Conservation (phyloP, 2,888 invertebrate genomes). For the Agonum fuliginosum region DNA sequence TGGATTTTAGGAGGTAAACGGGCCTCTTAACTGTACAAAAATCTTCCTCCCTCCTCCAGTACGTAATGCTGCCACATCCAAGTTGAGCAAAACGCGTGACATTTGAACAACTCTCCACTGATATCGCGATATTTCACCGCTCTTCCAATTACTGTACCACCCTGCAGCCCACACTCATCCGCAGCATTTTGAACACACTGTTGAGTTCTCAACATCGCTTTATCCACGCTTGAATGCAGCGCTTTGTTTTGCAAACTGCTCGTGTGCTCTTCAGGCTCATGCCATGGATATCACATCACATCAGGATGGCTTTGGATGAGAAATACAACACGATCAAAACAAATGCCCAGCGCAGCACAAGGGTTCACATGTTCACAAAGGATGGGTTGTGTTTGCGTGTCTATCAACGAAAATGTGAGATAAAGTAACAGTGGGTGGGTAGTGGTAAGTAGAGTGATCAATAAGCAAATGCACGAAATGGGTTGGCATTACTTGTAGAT, state of each 20-base stretch:
- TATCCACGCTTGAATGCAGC: slow-evolving; percentile 3
- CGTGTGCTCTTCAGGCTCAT: not conserved
- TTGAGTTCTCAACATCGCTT: not conserved
- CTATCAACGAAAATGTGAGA: not conserved
- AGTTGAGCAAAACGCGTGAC: too few species aligned
- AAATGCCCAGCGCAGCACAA: not conserved
- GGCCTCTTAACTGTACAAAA: too few species aligned
- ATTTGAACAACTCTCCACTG: too few species aligned
- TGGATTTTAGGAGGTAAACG: too few species aligned
- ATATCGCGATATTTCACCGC: too few species aligned
- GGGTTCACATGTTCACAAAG: too few species aligned
- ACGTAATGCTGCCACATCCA: too few species aligned
- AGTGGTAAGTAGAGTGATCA: too few species aligned
- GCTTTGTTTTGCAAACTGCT: slow-evolving; percentile 3
- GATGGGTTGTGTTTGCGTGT: not conserved
- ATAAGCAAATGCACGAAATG: too few species aligned
- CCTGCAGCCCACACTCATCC: too few species aligned
- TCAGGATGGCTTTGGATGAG: not conserved
- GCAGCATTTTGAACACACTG: not conserved
- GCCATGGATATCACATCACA: not conserved
- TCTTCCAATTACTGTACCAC: not conserved
- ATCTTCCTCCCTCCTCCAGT: too few species aligned
- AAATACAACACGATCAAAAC: not conserved
- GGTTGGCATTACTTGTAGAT: too few species aligned
- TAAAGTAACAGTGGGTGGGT: not conserved